Evolutionary conservation across 2,113 vertebrate genomes (phyloP).

Genomic region (Microcebus jonahi): DNA sequence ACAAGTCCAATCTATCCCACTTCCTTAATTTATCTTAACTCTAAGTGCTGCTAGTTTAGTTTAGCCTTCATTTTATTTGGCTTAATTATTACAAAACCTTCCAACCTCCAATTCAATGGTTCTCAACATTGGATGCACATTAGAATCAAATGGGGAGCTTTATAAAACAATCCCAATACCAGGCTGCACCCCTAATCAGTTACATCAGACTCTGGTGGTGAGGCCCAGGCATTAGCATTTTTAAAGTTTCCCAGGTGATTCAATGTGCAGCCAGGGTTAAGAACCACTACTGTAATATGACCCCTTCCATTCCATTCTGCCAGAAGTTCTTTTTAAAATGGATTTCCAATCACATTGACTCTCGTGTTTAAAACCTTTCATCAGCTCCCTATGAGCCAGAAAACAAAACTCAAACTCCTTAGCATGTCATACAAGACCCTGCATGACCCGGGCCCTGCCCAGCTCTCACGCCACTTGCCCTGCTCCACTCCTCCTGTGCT

Average conservation of each 20-base stretch:
- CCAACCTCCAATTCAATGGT: neutral
- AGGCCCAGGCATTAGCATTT: neutral
- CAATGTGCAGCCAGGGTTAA: neutral
- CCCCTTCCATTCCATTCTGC: neutral
- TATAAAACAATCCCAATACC: neutral
- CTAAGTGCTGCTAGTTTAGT: neutral
- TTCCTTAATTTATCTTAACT: neutral
- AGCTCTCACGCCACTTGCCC: neutral
- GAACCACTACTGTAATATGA: neutral
- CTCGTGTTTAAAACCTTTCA: neutral
- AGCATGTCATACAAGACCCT: neutral
- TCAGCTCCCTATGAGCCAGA: neutral
- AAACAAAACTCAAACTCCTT: constrained; percentile 4
- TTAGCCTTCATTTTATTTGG: neutral
- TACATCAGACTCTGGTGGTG: neutral
- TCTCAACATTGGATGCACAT: neutral
- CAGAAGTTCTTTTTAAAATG: neutral
- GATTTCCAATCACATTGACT: neutral
- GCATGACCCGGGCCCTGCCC: neutral
- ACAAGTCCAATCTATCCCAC: neutral
- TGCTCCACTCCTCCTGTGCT: too few relatives aligned
- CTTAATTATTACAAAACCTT: neutral
- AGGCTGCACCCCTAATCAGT: neutral
- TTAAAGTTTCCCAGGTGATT: neutral
- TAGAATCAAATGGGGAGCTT: neutral